These are phyloP conservation scores for Drosophila antonietae DNA, from an alignment of 2,888 invertebrate genomes.

Conservation along the genomic window DNA sequence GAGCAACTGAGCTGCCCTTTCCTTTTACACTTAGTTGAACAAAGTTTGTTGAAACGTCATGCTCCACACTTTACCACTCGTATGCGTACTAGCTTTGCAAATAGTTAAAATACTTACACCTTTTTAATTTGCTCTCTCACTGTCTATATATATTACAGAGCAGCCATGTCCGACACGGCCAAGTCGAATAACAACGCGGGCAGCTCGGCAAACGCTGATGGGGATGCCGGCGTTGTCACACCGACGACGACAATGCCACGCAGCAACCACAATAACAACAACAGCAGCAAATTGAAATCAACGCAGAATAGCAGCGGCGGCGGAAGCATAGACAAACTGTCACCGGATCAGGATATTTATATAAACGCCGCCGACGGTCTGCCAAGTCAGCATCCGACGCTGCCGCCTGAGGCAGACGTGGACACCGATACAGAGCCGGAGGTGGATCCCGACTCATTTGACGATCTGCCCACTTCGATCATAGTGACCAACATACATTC, in stretches of 20 bases:
- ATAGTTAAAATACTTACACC: neutral
- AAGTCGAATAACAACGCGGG: slow-evolving; percentile 72
- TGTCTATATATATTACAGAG: slow-evolving; percentile 10
- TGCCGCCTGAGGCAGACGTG: slow-evolving; percentile 88
- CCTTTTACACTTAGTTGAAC: neutral
- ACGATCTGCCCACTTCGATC: slow-evolving; percentile 93
- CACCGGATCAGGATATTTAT: slow-evolving; percentile 90
- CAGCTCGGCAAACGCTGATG: slow-evolving; percentile 25
- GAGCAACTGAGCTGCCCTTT: neutral
- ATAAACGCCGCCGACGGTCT: slow-evolving; percentile 94
- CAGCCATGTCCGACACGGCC: slow-evolving; percentile 61
- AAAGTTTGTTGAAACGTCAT: neutral
- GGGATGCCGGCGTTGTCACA: slow-evolving; percentile 18
- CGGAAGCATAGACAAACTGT: slow-evolving; percentile 82
- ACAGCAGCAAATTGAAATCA: slow-evolving; percentile 72
- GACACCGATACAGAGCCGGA: slow-evolving; percentile 89
- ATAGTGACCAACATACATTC: slow-evolving; percentile 95
- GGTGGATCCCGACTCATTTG: slow-evolving; percentile 90
- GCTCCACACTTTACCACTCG: neutral
- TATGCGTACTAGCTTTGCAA: slow-evolving; percentile 1
- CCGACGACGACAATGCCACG: slow-evolving; percentile 48
- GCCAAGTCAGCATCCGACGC: slow-evolving; percentile 93
- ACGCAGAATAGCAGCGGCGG: slow-evolving; percentile 75
- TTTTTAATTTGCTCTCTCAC: neutral
- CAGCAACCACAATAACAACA: slow-evolving; percentile 72